Evolutionary conservation across 2,113 vertebrate species (phyloP), one percentile per base, ranked within the genome.

Genomic region (Noturus placidus): DNA sequence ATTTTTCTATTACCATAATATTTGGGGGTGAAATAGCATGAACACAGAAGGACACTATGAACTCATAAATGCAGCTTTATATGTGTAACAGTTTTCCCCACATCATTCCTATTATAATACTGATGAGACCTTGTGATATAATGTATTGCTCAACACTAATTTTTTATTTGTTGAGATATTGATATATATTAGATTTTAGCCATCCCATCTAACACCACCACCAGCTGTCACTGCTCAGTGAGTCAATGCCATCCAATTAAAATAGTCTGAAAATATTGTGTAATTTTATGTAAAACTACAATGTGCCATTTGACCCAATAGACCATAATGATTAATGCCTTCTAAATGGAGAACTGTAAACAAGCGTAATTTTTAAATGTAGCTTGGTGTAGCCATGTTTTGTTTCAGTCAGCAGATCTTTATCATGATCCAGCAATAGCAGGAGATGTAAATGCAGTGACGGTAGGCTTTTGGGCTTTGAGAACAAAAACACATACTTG

Each of bases 361-460:
- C 59, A 67, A 67, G 54, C 85, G 30, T 1, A 27, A 84, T 85
- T 80, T 76, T 88, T 79, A 46, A 69, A 46, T 67, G 88, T 33
- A 82, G 54, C 70, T 72, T 72, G 9, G n/a, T 59, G 42, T 82
- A 78, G 46, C 56, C 65, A 88, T 85, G 86, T 72, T 84, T 88
- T 77, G 38, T 33, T 78, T 67, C 74, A 86, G 82, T 88, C 85
- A 87, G 85, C 88, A 33, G 70, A n/a, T 67, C 59, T 59, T 84
- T 87, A 33, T 67, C 46, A 25, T 69, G 81, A 54, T 50, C 30
- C 76, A 57, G 86, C 82, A 63, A 82, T 54, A 42, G 56, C 57
- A 77, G 77, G 76, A 20, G 56, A 84, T 11, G 67, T 15, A 67
- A 33, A 56, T 50, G 25, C 54, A 54, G 56, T 25, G 33, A 38